phyloP scores from a whole-genome alignment of 2,113 vertebrate species.

The Cairina moschata region DNA sequence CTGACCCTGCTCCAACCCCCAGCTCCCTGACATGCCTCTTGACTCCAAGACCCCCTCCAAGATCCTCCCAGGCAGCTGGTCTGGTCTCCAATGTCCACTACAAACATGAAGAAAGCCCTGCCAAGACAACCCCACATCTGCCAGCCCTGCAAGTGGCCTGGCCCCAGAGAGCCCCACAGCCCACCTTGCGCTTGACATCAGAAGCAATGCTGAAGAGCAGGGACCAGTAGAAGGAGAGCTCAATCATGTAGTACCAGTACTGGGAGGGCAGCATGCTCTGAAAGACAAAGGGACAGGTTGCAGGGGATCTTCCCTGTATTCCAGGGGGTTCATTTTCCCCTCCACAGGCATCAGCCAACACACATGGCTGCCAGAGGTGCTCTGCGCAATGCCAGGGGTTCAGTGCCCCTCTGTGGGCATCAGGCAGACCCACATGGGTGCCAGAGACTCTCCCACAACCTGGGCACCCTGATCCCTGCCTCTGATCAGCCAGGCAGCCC shows the following conservation, averaged over 20 bases:
- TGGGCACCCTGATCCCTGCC: no score
- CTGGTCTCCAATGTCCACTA: fast-evolving
- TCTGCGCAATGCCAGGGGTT: not conserved
- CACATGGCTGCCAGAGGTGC: fast-evolving
- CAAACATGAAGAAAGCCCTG: fast-evolving
- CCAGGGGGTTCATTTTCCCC: not conserved
- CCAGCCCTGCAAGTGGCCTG: not conserved
- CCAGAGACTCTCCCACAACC: no score
- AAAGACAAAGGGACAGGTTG: not conserved
- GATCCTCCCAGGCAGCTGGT: fast-evolving
- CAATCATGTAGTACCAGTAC: constrained; percentile 98
- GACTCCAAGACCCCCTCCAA: not conserved
- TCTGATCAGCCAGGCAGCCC: not conserved
- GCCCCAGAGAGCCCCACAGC: not conserved
- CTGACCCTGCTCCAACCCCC: fast-evolving
- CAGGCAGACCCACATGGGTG: fast-evolving
- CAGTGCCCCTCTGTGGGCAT: not conserved
- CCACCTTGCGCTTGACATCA: constrained; percentile 94
- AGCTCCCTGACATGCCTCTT: fast-evolving
- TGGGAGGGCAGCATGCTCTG: constrained; percentile 87
- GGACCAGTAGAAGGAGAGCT: constrained; percentile 92
- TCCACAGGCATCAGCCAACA: not conserved
- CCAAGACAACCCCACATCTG: fast-evolving
- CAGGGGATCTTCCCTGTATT: fast-evolving
- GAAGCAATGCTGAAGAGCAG: constrained; percentile 94